These are phyloP conservation scores for Acrocephalus scirpaceus DNA, from an alignment of 2,797 vertebrate species.

Conservation along the genomic window DNA sequence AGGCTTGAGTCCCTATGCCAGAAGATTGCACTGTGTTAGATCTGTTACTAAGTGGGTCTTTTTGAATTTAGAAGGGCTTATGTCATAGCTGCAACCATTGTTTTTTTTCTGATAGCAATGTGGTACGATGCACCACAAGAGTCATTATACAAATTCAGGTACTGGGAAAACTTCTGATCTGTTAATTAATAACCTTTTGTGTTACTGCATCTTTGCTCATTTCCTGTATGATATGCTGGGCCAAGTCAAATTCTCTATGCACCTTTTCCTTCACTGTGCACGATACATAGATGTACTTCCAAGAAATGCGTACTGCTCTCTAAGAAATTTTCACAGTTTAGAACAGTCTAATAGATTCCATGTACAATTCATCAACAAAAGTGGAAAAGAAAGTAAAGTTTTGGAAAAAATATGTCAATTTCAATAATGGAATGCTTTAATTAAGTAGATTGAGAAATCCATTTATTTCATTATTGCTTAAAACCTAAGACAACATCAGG, in stretches of 20 bases:
- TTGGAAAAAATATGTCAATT: background rate
- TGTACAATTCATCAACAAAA: background rate
- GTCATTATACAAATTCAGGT: background rate
- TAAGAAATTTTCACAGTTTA: background rate
- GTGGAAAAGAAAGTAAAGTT: background rate
- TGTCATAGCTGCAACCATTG: background rate
- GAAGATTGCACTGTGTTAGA: background rate
- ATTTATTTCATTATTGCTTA: background rate
- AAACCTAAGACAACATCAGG: background rate
- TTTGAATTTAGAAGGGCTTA: background rate
- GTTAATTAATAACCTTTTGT: background rate
- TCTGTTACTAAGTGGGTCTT: background rate
- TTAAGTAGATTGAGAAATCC: background rate
- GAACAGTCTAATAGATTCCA: background rate
- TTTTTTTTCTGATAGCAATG: background rate
- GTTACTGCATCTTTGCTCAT: background rate
- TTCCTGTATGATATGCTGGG: background rate
- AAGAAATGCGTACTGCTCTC: background rate
- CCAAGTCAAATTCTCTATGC: background rate
- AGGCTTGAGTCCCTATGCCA: background rate
- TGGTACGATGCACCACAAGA: background rate
- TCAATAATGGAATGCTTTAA: background rate
- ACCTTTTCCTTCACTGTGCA: background rate
- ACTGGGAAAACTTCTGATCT: background rate
- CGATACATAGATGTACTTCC: background rate